Evolutionary conservation across 1,140 invertebrate species (phyloP).

Genomic region (Drosophila sp.): DNA sequence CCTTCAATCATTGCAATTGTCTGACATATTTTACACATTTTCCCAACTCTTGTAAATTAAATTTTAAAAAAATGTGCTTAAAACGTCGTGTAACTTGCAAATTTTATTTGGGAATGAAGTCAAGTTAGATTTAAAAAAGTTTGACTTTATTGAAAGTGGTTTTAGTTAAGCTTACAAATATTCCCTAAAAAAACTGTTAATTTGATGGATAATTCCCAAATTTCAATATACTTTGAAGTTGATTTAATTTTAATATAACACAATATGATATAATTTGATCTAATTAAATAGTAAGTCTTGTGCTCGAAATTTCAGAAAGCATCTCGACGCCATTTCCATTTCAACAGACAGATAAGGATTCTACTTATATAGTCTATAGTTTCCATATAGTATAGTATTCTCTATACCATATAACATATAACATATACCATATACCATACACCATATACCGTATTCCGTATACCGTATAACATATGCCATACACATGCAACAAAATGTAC

Average conservation of each 20-base stretch:
- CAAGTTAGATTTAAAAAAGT: neutral
- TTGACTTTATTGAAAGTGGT: neutral
- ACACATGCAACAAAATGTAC: conserved; percentile 3
- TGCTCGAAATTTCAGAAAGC: neutral
- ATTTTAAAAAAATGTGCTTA: neutral
- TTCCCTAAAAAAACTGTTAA: no score
- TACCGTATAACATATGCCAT: conserved; percentile 2
- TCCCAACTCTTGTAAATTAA: neutral
- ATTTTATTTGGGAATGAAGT: neutral
- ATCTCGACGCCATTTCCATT: neutral
- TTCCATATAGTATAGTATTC: neutral
- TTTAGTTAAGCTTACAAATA: no score
- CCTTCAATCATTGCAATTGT: conserved; percentile 16
- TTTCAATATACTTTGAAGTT: no score
- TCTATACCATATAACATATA: neutral
- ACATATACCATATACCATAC: neutral
- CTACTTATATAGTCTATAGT: conserved; percentile 1
- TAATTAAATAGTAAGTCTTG: neutral
- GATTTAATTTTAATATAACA: no score
- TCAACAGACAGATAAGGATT: conserved; percentile 1
- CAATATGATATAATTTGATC: neutral
- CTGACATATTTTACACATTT: conserved; percentile 13
- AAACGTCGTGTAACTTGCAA: no score
- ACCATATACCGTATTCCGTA: neutral
- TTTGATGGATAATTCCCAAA: no score